Percentiles rank a stretch among this genome's conserved stretches.
Conservation (phyloP, 2,888 invertebrate genomes). For the Pterostichus madidus region DNA sequence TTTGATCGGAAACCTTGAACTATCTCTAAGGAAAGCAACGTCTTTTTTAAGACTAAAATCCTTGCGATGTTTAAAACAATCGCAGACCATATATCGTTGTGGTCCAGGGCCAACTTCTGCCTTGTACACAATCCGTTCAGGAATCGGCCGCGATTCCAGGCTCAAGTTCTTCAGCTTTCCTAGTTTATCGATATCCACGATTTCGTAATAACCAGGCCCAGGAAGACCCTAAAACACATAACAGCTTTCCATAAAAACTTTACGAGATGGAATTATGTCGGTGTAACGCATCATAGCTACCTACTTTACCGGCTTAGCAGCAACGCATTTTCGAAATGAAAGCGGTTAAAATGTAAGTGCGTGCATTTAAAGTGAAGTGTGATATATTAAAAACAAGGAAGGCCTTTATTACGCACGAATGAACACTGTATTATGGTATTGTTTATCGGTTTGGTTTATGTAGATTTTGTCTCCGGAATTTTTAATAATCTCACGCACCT, state of each 20-base stretch:
- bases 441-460: conserved; percentile 45
- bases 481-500: conserved; percentile 44
- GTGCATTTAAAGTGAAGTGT: conserved; percentile 53
- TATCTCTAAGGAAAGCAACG: background rate
- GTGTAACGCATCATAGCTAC: conserved; percentile 33
- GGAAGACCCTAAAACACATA: conserved; percentile 72
- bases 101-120: conserved; percentile 70
- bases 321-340: conserved; percentile 54
- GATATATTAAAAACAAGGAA: conserved; percentile 50
- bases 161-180: conserved; percentile 69
- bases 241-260: conserved; percentile 55
- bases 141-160: conserved; percentile 69
- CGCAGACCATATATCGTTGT: conserved; percentile 69
- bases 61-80: conserved; percentile 65
- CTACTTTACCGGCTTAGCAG: conserved; percentile 23
- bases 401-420: conserved; percentile 55
- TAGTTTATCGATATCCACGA: conserved; percentile 62
- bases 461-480: conserved; percentile 30
- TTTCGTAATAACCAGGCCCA: conserved; percentile 72
- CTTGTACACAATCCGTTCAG: conserved; percentile 69
- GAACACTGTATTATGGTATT: conserved; percentile 11
- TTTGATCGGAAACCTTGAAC: conserved; percentile 1
- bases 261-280: conserved; percentile 50
- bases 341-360: conserved; percentile 49
- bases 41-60: conserved; percentile 69